Conservation (phyloP, 1,140 invertebrate species). For the Drosophila truncata region DNA sequence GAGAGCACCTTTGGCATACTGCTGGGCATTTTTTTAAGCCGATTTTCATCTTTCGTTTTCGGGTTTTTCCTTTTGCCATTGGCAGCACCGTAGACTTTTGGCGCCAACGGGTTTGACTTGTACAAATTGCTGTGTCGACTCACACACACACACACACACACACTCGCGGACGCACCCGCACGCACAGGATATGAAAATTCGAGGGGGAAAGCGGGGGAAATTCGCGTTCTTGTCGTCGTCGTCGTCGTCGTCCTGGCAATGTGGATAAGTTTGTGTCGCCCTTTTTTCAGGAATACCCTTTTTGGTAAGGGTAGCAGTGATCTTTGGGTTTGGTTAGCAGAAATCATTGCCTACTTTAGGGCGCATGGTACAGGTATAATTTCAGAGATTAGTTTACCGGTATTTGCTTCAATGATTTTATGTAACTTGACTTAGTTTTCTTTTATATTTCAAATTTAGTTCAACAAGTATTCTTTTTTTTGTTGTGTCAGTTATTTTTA, state of each 20-base stretch:
- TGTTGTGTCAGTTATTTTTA: background rate
- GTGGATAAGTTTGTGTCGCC: constrained; percentile 32
- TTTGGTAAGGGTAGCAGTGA: background rate
- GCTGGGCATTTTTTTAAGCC: constrained; percentile 66
- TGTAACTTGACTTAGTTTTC: no score
- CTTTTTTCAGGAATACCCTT: constrained; percentile 34
- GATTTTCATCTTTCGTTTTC: constrained; percentile 75
- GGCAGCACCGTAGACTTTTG: constrained; percentile 77
- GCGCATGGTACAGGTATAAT: background rate
- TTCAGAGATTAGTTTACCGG: background rate
- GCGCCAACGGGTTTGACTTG: constrained; percentile 81
- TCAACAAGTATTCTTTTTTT: background rate
- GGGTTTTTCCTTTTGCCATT: constrained; percentile 66
- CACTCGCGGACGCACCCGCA: constrained; percentile 66
- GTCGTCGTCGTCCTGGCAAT: constrained; percentile 62
- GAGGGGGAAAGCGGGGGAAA: constrained; percentile 15
- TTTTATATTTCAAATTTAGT: background rate
- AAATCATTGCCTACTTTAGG: background rate
- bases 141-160: constrained; percentile 41
- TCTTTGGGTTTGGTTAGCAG: background rate
- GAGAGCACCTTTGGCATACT: constrained; percentile 78
- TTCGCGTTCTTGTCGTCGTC: constrained; percentile 55
- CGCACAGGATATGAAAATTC: constrained; percentile 46
- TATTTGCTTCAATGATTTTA: background rate
- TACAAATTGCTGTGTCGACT: constrained; percentile 81